Evolutionary conservation across 2,113 vertebrate species (phyloP), one percentile per base, ranked within the genome.

Genomic region (Excalfactoria chinensis): DNA sequence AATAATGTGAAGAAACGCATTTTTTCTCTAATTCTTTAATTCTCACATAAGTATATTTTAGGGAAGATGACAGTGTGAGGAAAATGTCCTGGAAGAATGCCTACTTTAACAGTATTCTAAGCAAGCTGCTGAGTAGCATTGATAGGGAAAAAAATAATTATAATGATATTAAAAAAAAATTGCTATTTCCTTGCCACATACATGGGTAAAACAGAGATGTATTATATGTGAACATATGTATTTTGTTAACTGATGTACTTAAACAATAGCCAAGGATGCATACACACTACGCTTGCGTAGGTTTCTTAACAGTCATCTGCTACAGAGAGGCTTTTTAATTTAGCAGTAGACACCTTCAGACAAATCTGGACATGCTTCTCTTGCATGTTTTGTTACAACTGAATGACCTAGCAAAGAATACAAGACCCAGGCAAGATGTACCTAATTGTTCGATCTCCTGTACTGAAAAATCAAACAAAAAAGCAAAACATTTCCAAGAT

Each of bases 31-130:
- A 69, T n/a, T n/a, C 34, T 84, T 90, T 72, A 88, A 74, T 87
- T 91, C 30, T 91, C 25, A 62, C n/a, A 58, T 46, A 92, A 77
- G 2, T 89, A 77, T 74, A 64, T 92, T 80, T 60, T 63, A 77
- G 51, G 91, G 84, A 92, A 91, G 60, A 86, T 59, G 76, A 86
- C 92, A 90, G 46, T 77, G 56, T 83, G 64, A 93, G 75, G 34
- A 82, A 89, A 90, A 94, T 90, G 16, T 48, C 80, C 81, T 81
- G 95, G 86, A 95, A 79, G 74, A 68, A 32, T 93, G 94, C 92
- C 78, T 92, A 93, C 71, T 88, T 95, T 93, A 89, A 34, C 87
- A 18, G 72, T 89, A 97, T 96, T 92, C 86, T 95, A 79, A 89
- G 82, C 71, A 95, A 95, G 86, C 55, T 94, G 82, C 55, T 94